Evolutionary conservation across 2,797 vertebrate genomes (phyloP), one percentile per base, ranked within the genome.

Genomic region (Phrynocephalus vlangalii): DNA sequence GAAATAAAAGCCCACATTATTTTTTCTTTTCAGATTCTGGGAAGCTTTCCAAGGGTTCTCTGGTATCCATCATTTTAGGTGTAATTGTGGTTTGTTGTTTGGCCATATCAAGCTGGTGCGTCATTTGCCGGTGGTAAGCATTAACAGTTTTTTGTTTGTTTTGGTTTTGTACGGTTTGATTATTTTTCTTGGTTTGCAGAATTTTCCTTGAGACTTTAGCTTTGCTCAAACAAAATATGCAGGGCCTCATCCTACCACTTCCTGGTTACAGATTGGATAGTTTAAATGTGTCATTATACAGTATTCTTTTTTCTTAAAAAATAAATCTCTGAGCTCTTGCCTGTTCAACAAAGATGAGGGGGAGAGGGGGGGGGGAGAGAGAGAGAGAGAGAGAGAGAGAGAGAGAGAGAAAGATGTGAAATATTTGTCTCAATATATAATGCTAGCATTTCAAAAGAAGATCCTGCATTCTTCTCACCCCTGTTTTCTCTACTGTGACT

Each of bases 61-160:
- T 92, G 92, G 85, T 90, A 79, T 96, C 95, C 63, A 87, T 94
- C 3, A 87, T 63, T 7, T 87, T 96, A 87, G 93, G 90, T 1
- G 68, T 86, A 0, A 28, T 94, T 24, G 33, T 94, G 6, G 10
- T 94, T 0, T 13, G 82, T 2, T 75, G 86, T 70, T 82, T 93
- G 91, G 90, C 89, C 0, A 83, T 72, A 10, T 38, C 94, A 85
- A 87, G 88, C 83, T 96, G 91, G 92, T 89, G 73, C 1, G 11
- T 83, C 48, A 73, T 96, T 13, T 89, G 79, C 79, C 87, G 91
- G 44, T 93, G 90, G 87, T 95, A 84, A 95, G 92, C 93, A 81
- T 82, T 63, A 20, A 63, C 60, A 67, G 3, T 20, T 28, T 1
- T 0, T 30, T 28, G 9, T 33, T 50, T 9, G 13, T 24, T 44